Conservation (phyloP, 2,797 vertebrate species). For the Falco peregrinus region DNA sequence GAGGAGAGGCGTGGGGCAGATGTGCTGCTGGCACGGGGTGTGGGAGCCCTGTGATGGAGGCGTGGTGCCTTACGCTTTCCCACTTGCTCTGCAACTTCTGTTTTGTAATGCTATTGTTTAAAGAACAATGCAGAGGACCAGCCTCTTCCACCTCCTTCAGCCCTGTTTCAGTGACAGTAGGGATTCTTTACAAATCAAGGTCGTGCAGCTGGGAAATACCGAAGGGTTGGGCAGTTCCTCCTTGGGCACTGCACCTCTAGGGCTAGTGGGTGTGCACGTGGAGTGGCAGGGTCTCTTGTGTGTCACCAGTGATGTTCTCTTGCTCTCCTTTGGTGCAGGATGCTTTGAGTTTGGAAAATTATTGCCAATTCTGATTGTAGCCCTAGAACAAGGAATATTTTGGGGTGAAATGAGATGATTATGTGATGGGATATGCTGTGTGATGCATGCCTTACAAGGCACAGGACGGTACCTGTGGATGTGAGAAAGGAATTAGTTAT, state of each 20-base stretch:
- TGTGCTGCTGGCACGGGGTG: neutral
- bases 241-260: rapidly evolving
- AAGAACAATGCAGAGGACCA: neutral
- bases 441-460: neutral
- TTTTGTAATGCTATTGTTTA: neutral
- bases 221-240: neutral
- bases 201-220: rapidly evolving
- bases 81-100: neutral
- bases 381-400: neutral
- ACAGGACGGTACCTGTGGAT: neutral
- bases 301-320: neutral
- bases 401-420: neutral
- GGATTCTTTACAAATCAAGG: neutral
- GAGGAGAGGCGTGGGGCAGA: neutral
- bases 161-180: neutral
- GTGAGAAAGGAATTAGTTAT: neutral
- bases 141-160: neutral
- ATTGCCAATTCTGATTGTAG: neutral
- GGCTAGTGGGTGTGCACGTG: rapidly evolving
- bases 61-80: neutral
- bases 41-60: neutral
- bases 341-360: neutral
- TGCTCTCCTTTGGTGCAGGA: neutral
- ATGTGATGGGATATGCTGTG: rapidly evolving
- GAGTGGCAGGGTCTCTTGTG: neutral